These are phyloP conservation scores for Nomia melanderi DNA, from an alignment of 1,140 invertebrate species.

Conservation along the genomic window DNA sequence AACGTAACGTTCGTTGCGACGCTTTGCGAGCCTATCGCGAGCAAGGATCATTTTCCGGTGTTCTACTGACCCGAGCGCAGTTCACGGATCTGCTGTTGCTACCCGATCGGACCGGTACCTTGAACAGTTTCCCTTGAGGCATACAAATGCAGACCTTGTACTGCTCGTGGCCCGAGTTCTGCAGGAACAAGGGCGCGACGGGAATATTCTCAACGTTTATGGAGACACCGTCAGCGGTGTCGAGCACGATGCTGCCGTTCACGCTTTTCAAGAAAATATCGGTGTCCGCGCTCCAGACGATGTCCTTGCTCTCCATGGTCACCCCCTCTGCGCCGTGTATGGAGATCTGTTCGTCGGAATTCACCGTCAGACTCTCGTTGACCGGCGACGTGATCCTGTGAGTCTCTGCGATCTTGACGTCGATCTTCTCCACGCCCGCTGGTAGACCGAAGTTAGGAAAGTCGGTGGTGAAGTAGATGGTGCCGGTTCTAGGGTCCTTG, in stretches of 20 bases:
- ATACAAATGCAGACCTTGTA: slow-evolving; percentile 94
- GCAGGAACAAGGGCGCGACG: slow-evolving; percentile 81
- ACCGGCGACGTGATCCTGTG: slow-evolving; percentile 88
- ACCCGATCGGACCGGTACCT: slow-evolving; percentile 85
- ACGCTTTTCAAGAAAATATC: slow-evolving; percentile 90
- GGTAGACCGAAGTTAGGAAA: slow-evolving; percentile 88
- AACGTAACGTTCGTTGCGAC: neutral
- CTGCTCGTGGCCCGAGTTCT: slow-evolving; percentile 80
- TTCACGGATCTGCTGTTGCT: slow-evolving; percentile 80
- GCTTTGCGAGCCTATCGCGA: slow-evolving; percentile 70
- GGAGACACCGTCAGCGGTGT: slow-evolving; percentile 86
- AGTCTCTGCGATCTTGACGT: slow-evolving; percentile 86
- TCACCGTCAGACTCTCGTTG: slow-evolving; percentile 85
- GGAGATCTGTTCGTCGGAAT: slow-evolving; percentile 82
- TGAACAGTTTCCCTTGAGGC: slow-evolving; percentile 91
- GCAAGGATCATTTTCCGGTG: slow-evolving; percentile 87
- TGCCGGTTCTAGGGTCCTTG: slow-evolving; percentile 83
- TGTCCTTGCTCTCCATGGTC: slow-evolving; percentile 83
- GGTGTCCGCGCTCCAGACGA: slow-evolving; percentile 88
- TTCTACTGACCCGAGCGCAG: slow-evolving; percentile 85
- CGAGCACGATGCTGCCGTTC: slow-evolving; percentile 88
- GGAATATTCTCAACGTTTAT: slow-evolving; percentile 88
- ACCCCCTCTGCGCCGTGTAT: slow-evolving; percentile 86
- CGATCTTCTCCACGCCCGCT: slow-evolving; percentile 85
- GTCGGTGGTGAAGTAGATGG: slow-evolving; percentile 88